Evolutionary conservation across 2,888 invertebrate species (phyloP).

Genomic region (Habroteleia sp.): DNA sequence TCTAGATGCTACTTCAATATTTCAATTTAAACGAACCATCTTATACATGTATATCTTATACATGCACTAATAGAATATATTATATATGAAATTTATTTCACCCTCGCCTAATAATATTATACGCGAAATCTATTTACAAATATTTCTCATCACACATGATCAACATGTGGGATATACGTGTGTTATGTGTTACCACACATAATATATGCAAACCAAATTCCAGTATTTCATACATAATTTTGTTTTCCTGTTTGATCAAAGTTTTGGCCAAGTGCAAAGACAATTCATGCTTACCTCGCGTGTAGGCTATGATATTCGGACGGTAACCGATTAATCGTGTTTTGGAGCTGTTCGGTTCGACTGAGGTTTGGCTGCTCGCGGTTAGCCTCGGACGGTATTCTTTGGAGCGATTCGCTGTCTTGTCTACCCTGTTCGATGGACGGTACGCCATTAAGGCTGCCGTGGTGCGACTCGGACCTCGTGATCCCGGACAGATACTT

Average conservation of each 20-base stretch:
- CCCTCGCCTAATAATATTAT: too few species aligned
- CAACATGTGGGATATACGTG: too few species aligned
- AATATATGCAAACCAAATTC: too few species aligned
- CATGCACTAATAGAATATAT: too few species aligned
- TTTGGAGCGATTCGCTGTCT: slow-evolving; percentile 69
- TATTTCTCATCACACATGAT: too few species aligned
- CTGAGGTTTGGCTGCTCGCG: slow-evolving; percentile 65
- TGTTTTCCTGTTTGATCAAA: slow-evolving; percentile 32
- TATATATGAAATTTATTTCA: too few species aligned
- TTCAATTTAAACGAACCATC: too few species aligned
- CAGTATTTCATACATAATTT: too few species aligned
- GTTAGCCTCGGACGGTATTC: slow-evolving; percentile 79
- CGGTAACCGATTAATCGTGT: slow-evolving; percentile 72
- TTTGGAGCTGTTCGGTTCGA: slow-evolving; percentile 70
- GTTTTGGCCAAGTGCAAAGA: slow-evolving; percentile 69
- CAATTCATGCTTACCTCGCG: slow-evolving; percentile 80
- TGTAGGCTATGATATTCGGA: slow-evolving; percentile 79
- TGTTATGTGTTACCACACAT: too few species aligned
- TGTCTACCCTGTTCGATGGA: slow-evolving; percentile 70
- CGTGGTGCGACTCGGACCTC: slow-evolving; percentile 71
- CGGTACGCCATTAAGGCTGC: slow-evolving; percentile 73
- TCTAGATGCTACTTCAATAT: too few species aligned
- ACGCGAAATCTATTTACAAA: too few species aligned
- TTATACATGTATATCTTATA: too few species aligned
- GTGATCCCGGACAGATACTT: slow-evolving; percentile 67